A percentile compares a stretch with the other conserved stretches of the same genome.
Conservation (phyloP, 1,140 invertebrate genomes). For the Sitodiplosis mosellana region DNA sequence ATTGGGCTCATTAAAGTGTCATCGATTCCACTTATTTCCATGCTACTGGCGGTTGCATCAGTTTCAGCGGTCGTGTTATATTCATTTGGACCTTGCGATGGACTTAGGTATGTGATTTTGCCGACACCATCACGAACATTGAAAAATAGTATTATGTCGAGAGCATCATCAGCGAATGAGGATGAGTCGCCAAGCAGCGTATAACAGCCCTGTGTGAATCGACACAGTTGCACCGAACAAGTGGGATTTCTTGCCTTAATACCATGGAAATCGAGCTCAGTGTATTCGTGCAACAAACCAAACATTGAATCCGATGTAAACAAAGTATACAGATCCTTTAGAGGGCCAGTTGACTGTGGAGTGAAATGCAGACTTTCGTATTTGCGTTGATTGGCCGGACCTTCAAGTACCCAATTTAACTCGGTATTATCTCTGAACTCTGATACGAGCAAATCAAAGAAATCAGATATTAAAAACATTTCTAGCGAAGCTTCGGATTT, state of each 20-base stretch:
- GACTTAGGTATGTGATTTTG: conserved; percentile 28
- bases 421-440: conserved; percentile 24
- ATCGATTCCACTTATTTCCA: no score
- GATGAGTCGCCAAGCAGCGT: conserved; percentile 23
- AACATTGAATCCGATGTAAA: conserved; percentile 34
- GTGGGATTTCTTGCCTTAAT: conserved; percentile 22
- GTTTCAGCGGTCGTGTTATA: no score
- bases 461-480: conserved; percentile 29
- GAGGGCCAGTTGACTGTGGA: conserved; percentile 23
- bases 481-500: conserved; percentile 35
- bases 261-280: conserved; percentile 36
- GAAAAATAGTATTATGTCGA: conserved; percentile 36
- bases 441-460: conserved; percentile 26
- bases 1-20: no score
- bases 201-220: conserved; percentile 44
- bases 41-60: no score
- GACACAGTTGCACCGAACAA: conserved; percentile 40
- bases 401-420: conserved; percentile 32
- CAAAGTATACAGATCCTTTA: conserved; percentile 27
- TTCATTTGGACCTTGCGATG: conserved; percentile 11
- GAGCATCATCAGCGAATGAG: conserved; percentile 27
- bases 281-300: conserved; percentile 38
- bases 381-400: conserved; percentile 39
- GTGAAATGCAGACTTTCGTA: conserved; percentile 34
- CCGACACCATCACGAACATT: conserved; percentile 27